Evolutionary conservation across 2,113 vertebrate species (phyloP).

Genomic region (Ramphastos sulfuratus): DNA sequence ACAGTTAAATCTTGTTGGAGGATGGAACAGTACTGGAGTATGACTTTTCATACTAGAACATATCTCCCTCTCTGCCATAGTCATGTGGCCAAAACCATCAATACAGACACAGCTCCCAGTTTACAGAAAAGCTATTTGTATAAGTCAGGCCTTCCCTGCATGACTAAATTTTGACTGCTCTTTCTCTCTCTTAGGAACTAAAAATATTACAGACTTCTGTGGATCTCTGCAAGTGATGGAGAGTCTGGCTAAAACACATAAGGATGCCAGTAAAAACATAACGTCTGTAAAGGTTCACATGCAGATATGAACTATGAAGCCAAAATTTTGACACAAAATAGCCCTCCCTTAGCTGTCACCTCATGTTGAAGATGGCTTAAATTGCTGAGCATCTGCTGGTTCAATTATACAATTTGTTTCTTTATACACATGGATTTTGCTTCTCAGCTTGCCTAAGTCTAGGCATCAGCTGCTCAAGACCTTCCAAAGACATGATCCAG

Average conservation of each 20-base stretch:
- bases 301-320: neutral
- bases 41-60: neutral
- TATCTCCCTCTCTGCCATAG: fast-evolving
- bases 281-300: neutral
- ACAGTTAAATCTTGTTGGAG: neutral
- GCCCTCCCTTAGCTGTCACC: neutral
- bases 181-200: neutral
- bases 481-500: neutral
- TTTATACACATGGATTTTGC: neutral
- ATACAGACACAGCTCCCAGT: neutral
- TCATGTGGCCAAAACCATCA: neutral
- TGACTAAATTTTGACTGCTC: neutral
- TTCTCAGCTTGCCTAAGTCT: neutral
- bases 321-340: neutral
- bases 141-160: neutral
- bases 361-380: neutral
- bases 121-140: neutral
- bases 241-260: neutral
- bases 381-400: neutral
- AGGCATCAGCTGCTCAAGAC: neutral
- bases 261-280: neutral
- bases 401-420: neutral
- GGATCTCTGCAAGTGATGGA: neutral
- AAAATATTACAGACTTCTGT: neutral
- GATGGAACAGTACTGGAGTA: neutral